Conservation (phyloP, 1,140 invertebrate genomes). For the Hetaerina americana region DNA sequence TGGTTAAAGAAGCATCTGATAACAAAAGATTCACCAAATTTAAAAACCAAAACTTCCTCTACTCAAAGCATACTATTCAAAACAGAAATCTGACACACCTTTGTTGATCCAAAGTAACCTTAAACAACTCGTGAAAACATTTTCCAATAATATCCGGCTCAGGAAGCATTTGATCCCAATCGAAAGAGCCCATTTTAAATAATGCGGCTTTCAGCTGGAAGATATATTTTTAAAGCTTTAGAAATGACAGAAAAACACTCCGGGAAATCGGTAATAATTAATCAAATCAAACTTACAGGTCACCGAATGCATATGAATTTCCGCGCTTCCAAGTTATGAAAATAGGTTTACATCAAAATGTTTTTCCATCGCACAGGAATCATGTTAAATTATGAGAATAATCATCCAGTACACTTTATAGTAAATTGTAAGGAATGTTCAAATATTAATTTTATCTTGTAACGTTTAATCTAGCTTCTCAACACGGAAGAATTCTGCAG, state of each 20-base stretch:
- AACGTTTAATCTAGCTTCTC: too few species aligned
- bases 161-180: slow-evolving; percentile 34
- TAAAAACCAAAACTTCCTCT: too few species aligned
- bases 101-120: slow-evolving; percentile 37
- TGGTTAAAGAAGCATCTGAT: too few species aligned
- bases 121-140: slow-evolving; percentile 43
- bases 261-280: not conserved
- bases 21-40: too few species aligned
- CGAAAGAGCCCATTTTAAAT: slow-evolving; percentile 12
- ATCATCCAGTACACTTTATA: too few species aligned
- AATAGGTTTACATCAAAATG: too few species aligned
- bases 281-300: not conserved
- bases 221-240: not conserved
- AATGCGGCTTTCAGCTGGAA: not conserved
- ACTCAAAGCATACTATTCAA: slow-evolving; percentile 11
- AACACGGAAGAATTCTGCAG: too few species aligned
- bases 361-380: too few species aligned
- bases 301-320: not conserved
- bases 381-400: too few species aligned
- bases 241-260: not conserved
- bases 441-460: too few species aligned
- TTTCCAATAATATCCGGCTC: slow-evolving; percentile 40
- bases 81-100: slow-evolving; percentile 33
- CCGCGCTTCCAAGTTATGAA: not conserved
- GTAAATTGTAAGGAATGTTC: too few species aligned